These are phyloP conservation scores for Ceratoteleas bidentatus DNA, from an alignment of 1,140 invertebrate genomes.

Conservation along the genomic window DNA sequence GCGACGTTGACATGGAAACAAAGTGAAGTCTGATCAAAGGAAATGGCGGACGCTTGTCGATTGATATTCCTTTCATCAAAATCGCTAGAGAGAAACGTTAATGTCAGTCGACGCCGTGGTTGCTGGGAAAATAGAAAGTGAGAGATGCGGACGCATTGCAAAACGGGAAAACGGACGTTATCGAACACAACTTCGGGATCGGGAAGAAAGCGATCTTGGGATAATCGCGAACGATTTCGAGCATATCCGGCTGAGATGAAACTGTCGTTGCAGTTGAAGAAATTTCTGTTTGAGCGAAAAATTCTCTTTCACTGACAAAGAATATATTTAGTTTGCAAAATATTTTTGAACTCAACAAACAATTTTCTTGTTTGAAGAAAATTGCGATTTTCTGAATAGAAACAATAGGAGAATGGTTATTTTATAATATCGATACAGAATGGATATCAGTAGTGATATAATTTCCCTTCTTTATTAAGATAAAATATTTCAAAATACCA, in stretches of 20 bases:
- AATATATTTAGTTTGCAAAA: no score
- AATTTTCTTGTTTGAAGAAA: no score
- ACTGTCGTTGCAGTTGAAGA: no score
- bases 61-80: slow-evolving; percentile 34
- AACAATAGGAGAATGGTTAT: no score
- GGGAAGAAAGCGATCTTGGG: slow-evolving; percentile 16
- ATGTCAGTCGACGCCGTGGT: background rate
- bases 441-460: no score
- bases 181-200: slow-evolving; percentile 11
- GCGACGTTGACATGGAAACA: slow-evolving; percentile 12
- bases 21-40: slow-evolving; percentile 5
- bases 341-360: no score
- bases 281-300: no score
- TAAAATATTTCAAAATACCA: no score
- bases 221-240: slow-evolving; percentile 9
- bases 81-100: slow-evolving; percentile 13
- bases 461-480: no score
- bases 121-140: slow-evolving; percentile 25
- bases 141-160: slow-evolving; percentile 16
- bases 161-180: slow-evolving; percentile 17
- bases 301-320: no score
- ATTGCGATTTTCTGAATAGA: no score
- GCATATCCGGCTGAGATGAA: background rate
- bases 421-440: no score
- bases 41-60: slow-evolving; percentile 11